Evolutionary conservation across 2,888 invertebrate species (phyloP), one percentile per base, ranked within the genome.

Genomic region (Andrena hattorfiana): DNA sequence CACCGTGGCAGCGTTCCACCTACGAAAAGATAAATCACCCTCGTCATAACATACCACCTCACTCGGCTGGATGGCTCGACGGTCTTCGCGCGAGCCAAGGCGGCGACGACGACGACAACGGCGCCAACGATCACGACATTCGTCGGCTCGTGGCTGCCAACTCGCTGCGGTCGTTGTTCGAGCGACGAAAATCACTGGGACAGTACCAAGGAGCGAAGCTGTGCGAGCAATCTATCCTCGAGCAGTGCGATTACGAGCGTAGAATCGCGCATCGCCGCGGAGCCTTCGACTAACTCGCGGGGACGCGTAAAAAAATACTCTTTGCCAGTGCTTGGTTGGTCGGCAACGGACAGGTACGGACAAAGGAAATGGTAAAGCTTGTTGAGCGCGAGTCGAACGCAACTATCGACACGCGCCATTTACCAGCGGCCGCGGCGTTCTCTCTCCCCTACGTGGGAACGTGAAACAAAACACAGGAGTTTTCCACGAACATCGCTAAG

Each of bases 1-100:
- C 92, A 92, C 90, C 90, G 87, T 88, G 85, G 90, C 87, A 86
- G 92, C 87, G 85, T 87, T 90, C 91, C 91, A 93, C 93, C 93
- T 94, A 91, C 85, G 91, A 89, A 90, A 92, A 89, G 90, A 89
- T 84, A 91, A 90, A 91, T 84, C 93, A 92, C 91, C 89, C 85
- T 85, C 89, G 92, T 93, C 92, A 93, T 89, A 88, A 89, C 87
- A 90, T 91, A 91, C 90, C 91, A 91, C 89, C 85, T 84, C 83
- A 84, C 85, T 80, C n/a, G 28, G 71, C 32, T 35, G 26, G 20
- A 2, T 51, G 62, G 63, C 32, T 13, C 16, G 42, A 42, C 42
- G 51, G 8, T 51, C 51, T 67, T 71, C 78, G 60, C 42, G 13
- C 26, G 4, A 49, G 56, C 73, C 23, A 10, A 56, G n/a, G 77